Percentiles rank a stretch among this genome's conserved stretches.
These are phyloP conservation scores for Chrysolina oricalcia DNA, from an alignment of 2,888 invertebrate genomes.

Conservation along the genomic window DNA sequence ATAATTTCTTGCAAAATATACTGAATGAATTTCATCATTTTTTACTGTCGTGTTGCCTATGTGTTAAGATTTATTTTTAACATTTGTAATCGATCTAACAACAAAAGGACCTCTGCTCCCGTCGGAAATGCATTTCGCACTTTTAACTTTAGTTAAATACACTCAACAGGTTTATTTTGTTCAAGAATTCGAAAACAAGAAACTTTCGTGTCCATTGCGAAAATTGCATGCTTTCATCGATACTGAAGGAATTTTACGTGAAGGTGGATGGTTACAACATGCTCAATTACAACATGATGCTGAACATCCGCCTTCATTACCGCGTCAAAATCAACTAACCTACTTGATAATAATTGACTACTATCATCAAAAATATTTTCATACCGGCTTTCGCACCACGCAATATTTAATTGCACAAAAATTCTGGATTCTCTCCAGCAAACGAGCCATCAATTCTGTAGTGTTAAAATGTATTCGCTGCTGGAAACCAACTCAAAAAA, in stretches of 20 bases:
- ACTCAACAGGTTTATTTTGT: background rate
- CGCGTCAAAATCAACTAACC: background rate
- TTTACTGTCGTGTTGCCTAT: too few relatives aligned
- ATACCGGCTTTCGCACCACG: background rate
- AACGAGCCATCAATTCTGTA: conserved; percentile 9
- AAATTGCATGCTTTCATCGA: conserved; percentile 10
- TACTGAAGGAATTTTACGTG: conserved; percentile 27
- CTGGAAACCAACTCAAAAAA: conserved; percentile 3
- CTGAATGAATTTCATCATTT: too few relatives aligned
- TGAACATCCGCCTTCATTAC: conserved; percentile 38
- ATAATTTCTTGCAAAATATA: too few relatives aligned
- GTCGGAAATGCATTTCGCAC: background rate
- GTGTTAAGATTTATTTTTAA: background rate
- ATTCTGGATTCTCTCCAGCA: conserved; percentile 28
- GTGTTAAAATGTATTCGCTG: conserved; percentile 27
- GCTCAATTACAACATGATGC: conserved; percentile 29
- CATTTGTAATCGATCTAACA: background rate
- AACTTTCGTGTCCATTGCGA: background rate
- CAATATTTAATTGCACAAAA: conserved; percentile 11
- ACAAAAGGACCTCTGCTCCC: background rate
- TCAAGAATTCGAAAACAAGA: background rate
- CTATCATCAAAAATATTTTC: background rate
- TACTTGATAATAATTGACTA: background rate
- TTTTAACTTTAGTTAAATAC: background rate
- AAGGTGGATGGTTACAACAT: conserved; percentile 42